Conservation (phyloP, 2,113 vertebrate species). For the Seriola dumerili region DNA sequence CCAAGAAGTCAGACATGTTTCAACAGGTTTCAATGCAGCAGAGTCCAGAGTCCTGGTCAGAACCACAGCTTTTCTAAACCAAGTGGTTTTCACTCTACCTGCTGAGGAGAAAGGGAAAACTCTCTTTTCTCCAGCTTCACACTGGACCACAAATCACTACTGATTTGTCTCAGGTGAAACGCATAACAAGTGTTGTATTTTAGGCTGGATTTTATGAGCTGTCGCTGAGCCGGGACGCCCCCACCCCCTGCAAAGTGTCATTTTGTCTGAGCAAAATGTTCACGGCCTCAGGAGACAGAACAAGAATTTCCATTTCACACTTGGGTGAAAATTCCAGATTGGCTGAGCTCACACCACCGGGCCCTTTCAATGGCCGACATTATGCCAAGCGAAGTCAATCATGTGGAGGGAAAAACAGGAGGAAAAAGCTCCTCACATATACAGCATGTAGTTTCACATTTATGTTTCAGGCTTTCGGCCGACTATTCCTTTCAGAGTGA, state of each 20-base stretch:
- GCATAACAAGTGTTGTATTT: conserved; percentile 24
- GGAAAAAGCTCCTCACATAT: not conserved
- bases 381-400: conserved; percentile 49
- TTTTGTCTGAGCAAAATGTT: conserved; percentile 46
- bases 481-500: not conserved
- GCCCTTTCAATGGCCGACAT: conserved; percentile 46
- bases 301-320: conserved; percentile 70
- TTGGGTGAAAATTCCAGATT: conserved; percentile 61
- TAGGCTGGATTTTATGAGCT: not conserved
- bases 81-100: conserved; percentile 12
- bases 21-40: not conserved
- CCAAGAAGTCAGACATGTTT: not conserved
- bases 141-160: not conserved
- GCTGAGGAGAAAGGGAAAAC: conserved; percentile 18
- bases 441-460: not conserved
- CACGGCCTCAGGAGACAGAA: conserved; percentile 41
- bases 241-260: conserved; percentile 24
- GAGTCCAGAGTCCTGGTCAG: not conserved
- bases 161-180: conserved; percentile 1
- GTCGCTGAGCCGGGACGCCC: conserved; percentile 19
- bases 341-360: conserved; percentile 40
- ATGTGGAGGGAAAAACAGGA: conserved; percentile 37
- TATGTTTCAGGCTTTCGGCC: not conserved
- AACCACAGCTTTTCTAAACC: not conserved
- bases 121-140: not conserved